Conservation (phyloP, 2,113 vertebrate species). For the Pipra filicauda region DNA sequence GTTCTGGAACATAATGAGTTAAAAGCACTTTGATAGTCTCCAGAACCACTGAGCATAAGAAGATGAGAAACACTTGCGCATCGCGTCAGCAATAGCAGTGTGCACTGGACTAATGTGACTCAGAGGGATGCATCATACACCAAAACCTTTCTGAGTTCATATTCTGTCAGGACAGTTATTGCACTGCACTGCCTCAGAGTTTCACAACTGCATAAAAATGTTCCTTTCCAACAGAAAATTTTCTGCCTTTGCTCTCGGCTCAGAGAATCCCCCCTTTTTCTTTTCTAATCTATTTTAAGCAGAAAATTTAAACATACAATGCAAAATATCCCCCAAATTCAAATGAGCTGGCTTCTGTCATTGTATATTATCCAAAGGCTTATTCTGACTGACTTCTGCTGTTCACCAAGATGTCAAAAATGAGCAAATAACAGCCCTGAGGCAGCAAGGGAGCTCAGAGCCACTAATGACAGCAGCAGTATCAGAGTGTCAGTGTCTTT, state of each 20-base stretch:
- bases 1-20: not conserved
- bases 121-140: not conserved
- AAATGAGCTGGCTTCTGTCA: not conserved
- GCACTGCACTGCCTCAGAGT: not conserved
- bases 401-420: conserved; percentile 6
- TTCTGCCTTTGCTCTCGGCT: not conserved
- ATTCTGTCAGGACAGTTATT: not conserved
- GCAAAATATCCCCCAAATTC: not conserved
- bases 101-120: not conserved
- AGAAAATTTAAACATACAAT: not conserved
- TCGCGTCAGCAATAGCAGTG: not conserved
- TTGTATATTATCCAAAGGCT: not conserved
- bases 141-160: not conserved
- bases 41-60: not conserved
- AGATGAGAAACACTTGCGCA: not conserved
- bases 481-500: not conserved
- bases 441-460: not conserved
- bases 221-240: not conserved
- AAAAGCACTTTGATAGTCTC: not conserved
- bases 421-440: not conserved
- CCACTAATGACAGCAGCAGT: not conserved
- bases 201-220: not conserved
- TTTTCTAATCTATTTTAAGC: not conserved
- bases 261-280: rapidly evolving
- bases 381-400: not conserved